phyloP scores from a whole-genome alignment of 2,888 invertebrate species.

The Limnephilus rhombicus region DNA sequence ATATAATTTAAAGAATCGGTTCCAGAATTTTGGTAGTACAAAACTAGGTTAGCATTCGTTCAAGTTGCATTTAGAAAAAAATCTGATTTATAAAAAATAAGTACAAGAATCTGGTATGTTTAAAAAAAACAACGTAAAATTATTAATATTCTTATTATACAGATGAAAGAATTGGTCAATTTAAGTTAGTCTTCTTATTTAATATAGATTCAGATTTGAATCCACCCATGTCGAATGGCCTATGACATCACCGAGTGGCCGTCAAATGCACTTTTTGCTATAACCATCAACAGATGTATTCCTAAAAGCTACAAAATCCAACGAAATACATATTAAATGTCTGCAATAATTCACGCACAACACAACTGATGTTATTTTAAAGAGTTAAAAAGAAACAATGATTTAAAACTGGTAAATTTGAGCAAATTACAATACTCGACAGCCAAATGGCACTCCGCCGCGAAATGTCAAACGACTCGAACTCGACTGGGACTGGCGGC shows the following conservation, averaged over 20 bases:
- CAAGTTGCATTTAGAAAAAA: not conserved
- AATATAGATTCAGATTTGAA: conserved; percentile 4
- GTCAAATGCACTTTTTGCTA: conserved; percentile 27
- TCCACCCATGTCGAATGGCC: conserved; percentile 25
- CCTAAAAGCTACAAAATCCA: not conserved
- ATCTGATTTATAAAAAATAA: too few species aligned
- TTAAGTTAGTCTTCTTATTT: not conserved
- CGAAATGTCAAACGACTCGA: conserved; percentile 30
- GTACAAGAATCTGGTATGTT: too few species aligned
- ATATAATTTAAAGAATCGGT: not conserved
- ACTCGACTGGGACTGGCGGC: conserved; percentile 26
- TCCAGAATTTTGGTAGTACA: not conserved
- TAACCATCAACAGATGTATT: not conserved
- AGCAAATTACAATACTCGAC: conserved; percentile 16
- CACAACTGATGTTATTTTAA: not conserved
- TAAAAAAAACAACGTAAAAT: not conserved
- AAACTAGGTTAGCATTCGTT: not conserved
- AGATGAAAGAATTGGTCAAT: not conserved
- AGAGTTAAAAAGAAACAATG: not conserved
- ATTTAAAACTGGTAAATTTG: not conserved
- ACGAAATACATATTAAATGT: not conserved
- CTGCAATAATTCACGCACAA: conserved; percentile 13
- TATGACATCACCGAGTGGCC: conserved; percentile 51
- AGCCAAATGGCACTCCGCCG: conserved; percentile 14
- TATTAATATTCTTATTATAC: not conserved